A percentile compares a stretch with the other conserved stretches of the same genome.
These are phyloP conservation scores for Leptopilina drosophilae DNA, from an alignment of 2,888 invertebrate genomes.

Conservation along the genomic window DNA sequence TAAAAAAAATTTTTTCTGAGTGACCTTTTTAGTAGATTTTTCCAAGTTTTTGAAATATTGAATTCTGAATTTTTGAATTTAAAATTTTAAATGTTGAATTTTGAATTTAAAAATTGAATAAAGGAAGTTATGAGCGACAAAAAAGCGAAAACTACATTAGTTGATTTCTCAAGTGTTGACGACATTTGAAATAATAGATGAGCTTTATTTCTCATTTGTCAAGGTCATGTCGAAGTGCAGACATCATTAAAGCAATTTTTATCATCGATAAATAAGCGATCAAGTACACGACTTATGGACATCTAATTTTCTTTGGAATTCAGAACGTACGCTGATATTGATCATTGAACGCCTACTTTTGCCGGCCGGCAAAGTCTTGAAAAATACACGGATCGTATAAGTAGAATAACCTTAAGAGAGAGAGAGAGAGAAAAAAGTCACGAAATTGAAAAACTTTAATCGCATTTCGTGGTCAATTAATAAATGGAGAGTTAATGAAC, in stretches of 20 bases:
- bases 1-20: no score
- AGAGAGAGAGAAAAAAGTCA: background rate
- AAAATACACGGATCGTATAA: slow-evolving; percentile 6
- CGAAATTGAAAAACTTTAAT: slow-evolving; percentile 31
- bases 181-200: background rate
- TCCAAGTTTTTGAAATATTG: no score
- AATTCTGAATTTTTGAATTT: no score
- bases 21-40: no score
- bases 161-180: background rate
- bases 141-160: no score
- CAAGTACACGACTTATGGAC: slow-evolving; percentile 16
- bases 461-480: slow-evolving; percentile 17
- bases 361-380: slow-evolving; percentile 25
- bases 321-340: slow-evolving; percentile 21
- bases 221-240: background rate
- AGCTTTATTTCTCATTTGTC: background rate
- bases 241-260: background rate
- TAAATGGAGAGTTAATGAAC: slow-evolving; percentile 28
- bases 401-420: slow-evolving; percentile 17
- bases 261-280: slow-evolving; percentile 23
- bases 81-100: no score
- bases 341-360: slow-evolving; percentile 23
- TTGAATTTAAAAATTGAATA: no score
- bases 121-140: no score
- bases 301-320: slow-evolving; percentile 27